Conservation (phyloP, 2,797 vertebrate species). For the Lerista edwardsae region DNA sequence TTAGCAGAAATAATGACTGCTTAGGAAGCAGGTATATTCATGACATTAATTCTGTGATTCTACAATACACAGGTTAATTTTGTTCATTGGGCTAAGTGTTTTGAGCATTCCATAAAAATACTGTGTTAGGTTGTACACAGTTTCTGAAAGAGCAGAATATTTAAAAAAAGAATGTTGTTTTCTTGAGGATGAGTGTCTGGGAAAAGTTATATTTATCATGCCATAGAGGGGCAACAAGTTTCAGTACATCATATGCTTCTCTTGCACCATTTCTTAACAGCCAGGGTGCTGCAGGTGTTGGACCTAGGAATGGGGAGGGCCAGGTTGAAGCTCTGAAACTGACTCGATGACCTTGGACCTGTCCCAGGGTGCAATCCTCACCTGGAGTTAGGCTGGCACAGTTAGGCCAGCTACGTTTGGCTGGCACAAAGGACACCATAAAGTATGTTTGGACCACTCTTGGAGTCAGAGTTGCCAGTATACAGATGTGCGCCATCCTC, state of each 20-base stretch:
- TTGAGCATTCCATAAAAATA: constrained; percentile 5
- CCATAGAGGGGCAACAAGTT: not conserved
- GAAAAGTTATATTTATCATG: not conserved
- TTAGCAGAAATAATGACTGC: constrained; percentile 35
- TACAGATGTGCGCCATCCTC: no score
- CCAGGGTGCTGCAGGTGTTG: no score
- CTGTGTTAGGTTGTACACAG: not conserved
- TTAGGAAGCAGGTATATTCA: constrained; percentile 37
- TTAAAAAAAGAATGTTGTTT: not conserved
- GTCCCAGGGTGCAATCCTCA: no score
- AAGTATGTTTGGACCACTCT: no score
- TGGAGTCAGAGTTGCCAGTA: no score
- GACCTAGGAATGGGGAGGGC: no score
- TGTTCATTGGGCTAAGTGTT: constrained; percentile 3
- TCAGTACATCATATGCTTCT: not conserved
- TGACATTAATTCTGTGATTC: not conserved
- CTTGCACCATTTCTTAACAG: not conserved
- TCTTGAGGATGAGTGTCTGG: not conserved
- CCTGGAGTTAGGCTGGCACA: no score
- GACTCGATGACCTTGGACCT: no score
- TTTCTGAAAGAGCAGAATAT: not conserved
- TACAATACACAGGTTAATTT: not conserved
- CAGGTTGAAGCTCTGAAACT: no score
- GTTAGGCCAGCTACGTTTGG: no score
- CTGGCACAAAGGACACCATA: no score